Conservation (phyloP, 2,113 vertebrate species). For the Nothobranchius furzeri region DNA sequence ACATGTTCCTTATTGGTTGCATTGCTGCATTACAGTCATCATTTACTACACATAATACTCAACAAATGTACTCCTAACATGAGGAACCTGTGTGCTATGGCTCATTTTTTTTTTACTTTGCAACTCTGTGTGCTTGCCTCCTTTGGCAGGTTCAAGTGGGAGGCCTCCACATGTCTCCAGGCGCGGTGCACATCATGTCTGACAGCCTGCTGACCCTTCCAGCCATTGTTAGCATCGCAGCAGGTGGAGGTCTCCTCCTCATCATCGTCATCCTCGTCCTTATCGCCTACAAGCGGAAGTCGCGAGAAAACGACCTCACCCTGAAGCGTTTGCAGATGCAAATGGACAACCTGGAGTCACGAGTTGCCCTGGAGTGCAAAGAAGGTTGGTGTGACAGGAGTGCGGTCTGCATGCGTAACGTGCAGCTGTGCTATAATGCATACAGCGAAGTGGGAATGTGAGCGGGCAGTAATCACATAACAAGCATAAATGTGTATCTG, state of each 20-base stretch:
- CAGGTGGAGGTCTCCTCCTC: conserved; percentile 93
- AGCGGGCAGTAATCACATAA: conserved; percentile 22
- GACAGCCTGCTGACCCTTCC: conserved; percentile 97
- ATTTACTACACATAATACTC: too few relatives aligned
- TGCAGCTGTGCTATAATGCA: conserved; percentile 12
- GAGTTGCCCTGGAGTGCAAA: conserved; percentile 97
- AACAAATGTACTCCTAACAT: not conserved
- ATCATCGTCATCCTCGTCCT: conserved; percentile 98
- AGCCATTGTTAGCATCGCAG: conserved; percentile 94
- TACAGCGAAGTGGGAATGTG: not conserved
- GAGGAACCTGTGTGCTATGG: not conserved
- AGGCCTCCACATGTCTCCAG: conserved; percentile 91
- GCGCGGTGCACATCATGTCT: conserved; percentile 88
- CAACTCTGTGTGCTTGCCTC: not conserved
- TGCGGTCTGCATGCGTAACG: not conserved
- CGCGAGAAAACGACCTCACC: conserved; percentile 95
- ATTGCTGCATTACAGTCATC: too few relatives aligned
- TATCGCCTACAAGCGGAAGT: conserved; percentile 98
- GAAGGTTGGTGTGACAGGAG: conserved; percentile 81
- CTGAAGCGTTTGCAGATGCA: conserved; percentile 98
- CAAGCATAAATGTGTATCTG: conserved; percentile 22
- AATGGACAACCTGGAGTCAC: conserved; percentile 98
- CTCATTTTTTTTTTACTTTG: not conserved
- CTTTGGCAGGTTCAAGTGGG: conserved; percentile 90
- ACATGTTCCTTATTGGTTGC: too few relatives aligned